phyloP scores from a whole-genome alignment of 2,113 vertebrate species.

The Gobiocypris rarus region DNA sequence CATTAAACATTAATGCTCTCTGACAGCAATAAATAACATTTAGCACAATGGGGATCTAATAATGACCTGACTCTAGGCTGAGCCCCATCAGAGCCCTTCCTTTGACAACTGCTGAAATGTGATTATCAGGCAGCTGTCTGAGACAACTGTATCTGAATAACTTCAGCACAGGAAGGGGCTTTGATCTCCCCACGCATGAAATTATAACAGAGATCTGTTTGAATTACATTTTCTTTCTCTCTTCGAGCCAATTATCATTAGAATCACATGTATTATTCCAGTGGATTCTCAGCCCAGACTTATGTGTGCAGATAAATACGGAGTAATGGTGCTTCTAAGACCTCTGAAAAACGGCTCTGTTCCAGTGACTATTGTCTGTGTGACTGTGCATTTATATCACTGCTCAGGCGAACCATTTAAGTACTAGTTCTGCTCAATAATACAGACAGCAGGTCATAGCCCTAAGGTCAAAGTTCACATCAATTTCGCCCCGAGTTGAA shows the following conservation, averaged over 20 bases:
- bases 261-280: constrained; percentile 62
- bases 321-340: constrained; percentile 7
- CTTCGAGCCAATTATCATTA: constrained; percentile 65
- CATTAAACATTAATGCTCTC: constrained; percentile 85
- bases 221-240: constrained; percentile 59
- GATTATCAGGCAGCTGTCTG: constrained; percentile 95
- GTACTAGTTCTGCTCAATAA: constrained; percentile 24
- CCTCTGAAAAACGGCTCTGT: background rate
- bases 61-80: constrained; percentile 87
- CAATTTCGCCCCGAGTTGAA: background rate
- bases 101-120: constrained; percentile 89
- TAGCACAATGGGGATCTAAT: constrained; percentile 97
- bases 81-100: constrained; percentile 90
- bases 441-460: constrained; percentile 4
- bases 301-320: constrained; percentile 16
- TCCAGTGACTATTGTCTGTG: constrained; percentile 2
- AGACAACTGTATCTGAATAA: constrained; percentile 95
- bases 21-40: constrained; percentile 99
- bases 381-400: constrained; percentile 29
- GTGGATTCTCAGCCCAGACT: background rate
- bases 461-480: constrained; percentile 18
- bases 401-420: background rate
- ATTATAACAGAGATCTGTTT: constrained; percentile 63
- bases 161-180: constrained; percentile 78
- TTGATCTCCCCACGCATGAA: constrained; percentile 82